Conservation (phyloP, 2,888 invertebrate species). For the Polietes domitor region DNA sequence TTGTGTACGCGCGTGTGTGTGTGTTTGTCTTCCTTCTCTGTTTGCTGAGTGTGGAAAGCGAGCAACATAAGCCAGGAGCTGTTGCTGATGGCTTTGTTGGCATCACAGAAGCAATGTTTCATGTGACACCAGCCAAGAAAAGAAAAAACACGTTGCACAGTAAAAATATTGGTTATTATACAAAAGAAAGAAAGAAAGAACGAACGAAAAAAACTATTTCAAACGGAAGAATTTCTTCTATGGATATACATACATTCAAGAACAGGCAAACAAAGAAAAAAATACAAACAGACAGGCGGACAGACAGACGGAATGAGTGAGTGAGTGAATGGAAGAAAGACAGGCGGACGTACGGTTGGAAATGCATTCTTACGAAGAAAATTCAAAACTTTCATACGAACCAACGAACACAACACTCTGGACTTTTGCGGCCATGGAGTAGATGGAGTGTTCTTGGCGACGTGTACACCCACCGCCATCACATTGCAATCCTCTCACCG, state of each 20-base stretch:
- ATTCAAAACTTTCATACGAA: constrained; percentile 56
- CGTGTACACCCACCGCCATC: neutral
- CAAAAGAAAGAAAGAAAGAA: constrained; percentile 12
- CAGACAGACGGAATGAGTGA: neutral
- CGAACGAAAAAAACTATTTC: constrained; percentile 39
- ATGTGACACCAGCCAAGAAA: constrained; percentile 20
- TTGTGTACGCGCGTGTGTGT: neutral
- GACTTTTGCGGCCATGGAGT: neutral
- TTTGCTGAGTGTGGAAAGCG: neutral
- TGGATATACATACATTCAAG: constrained; percentile 61
- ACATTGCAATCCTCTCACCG: neutral
- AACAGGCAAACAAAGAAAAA: constrained; percentile 45
- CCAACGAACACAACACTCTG: constrained; percentile 29
- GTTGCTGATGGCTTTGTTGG: constrained; percentile 65
- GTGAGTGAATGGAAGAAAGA: constrained; percentile 11
- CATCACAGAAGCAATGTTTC: constrained; percentile 60
- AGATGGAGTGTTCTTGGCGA: constrained; percentile 1
- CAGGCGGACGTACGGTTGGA: constrained; percentile 20
- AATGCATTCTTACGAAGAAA: constrained; percentile 36
- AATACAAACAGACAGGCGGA: constrained; percentile 3
- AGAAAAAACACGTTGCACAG: neutral
- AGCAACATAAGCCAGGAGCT: constrained; percentile 58
- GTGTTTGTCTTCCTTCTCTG: neutral
- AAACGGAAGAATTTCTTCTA: constrained; percentile 52
- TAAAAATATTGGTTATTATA: constrained; percentile 53